Base-by-base conservation (phyloP, 1,140 invertebrate species). In the Zaprionus ornatus region DNA sequence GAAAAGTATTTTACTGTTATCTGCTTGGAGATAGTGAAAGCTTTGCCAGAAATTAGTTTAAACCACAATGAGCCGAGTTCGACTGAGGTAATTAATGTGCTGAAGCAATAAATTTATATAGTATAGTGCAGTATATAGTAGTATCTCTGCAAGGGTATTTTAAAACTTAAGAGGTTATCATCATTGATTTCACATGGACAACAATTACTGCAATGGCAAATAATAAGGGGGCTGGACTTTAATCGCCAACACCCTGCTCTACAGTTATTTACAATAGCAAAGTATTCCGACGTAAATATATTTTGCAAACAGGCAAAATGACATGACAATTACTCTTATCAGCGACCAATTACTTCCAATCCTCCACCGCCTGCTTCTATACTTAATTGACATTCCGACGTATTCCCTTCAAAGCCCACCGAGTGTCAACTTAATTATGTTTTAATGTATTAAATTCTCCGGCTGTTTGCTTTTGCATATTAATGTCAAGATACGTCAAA, bases 401-500 rank as follows among this genome's bases (percentile, higher is more conserved):
- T n/a, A 55, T 15, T 25, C 23, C 52, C 23, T 7, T 10, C 40
- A 9, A 45, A 45, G n/a, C 52, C 25, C 0, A 2, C 45, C 45
- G 19, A 48, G 17, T 48, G 17, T 48, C 17, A 19, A 48, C 45
- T 50, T 50, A 50, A 50, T 50, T 55, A 55, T 55, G 52, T 17
- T 55, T 55, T 40, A 56, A 0, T 40, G 25, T 19, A 65, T 65
- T 65, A 65, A 65, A 65, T 37, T 23, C 61, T 37, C 4, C 1
- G 48, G 23, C 50, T 42, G 37, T 55, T 65, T 23, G 19, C 35
- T 19, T 42, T 37, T 42, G 63, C 21, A 50, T 50, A 50, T 55
- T 40, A 55, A 66, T 45, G 27, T 37, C 57, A 54, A 60, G 64
- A 69, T 42, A 62, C 45, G 48, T 7, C 27, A 35, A 62, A 63